Evolutionary conservation across 30 jellyfish, hydroid and myxozoan species (phyloP), one percentile per base, ranked within the genome.

Genomic region (Pelagia noctiluca): DNA sequence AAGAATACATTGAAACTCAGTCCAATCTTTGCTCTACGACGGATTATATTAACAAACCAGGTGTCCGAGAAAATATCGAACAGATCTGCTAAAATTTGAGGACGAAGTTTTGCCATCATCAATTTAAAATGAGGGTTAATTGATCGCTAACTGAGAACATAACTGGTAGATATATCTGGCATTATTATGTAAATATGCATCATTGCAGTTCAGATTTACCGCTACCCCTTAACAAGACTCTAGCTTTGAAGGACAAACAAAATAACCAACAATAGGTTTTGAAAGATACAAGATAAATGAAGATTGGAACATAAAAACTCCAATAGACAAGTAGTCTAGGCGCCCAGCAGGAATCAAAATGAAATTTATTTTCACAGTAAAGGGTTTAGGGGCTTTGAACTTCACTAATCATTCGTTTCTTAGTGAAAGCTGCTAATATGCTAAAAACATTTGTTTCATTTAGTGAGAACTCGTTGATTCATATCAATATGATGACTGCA

Each of bases 331-430:
- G 57, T 42, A 42, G 57, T 42, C 57, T 42, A 42, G 57, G 57
- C n/a, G n/a, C 57, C 57, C 57, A 42, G 57, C 57, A 42, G 57
- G 57, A 42, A 42, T 42, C 57, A 42, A 42, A 42, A 42, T 42
- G 57, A 42, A 42, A 42, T 42, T 42, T 42, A 42, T 42, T 42
- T 42, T 42, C 57, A 42, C 57, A 42, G 57, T 42, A 42, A 42
- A 42, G 57, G 57, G 57, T 42, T 42, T 42, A 5, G 57, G 57
- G 57, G 57, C 57, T 42, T 42, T 42, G 57, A 42, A 42, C 57
- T 42, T 42, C 57, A 42, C 57, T 42, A 42, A 42, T 42, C 57
- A 42, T 42, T 42, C 57, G 16, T 42, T 42, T 42, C 57, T 42
- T 42, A 42, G 57, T 42, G 57, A 42, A 42, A 42, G 57, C 57